Evolutionary conservation across 2,113 vertebrate genomes (phyloP).

Genomic region (Rhinopomastus cyanomelas): DNA sequence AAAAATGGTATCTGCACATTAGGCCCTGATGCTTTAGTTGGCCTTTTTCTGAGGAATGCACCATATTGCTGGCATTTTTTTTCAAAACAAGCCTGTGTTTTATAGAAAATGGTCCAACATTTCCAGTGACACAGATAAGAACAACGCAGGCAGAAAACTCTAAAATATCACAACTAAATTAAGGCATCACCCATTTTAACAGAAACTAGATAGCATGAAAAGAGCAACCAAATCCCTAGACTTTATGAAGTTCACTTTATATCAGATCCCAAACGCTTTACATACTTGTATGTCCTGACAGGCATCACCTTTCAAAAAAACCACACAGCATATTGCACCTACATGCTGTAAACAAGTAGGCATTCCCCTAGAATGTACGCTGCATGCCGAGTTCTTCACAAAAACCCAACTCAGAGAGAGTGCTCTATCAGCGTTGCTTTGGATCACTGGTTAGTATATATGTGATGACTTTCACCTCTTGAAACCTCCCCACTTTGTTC

Average conservation of each 20-base stretch:
- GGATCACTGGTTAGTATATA: background rate
- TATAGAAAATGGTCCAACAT: background rate
- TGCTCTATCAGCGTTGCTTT: background rate
- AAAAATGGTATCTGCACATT: background rate
- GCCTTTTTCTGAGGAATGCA: background rate
- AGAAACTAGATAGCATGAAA: background rate
- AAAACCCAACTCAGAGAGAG: background rate
- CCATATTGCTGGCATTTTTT: background rate
- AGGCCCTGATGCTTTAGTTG: background rate
- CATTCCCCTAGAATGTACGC: background rate
- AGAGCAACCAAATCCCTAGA: background rate
- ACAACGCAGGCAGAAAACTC: background rate
- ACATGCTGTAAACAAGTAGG: background rate
- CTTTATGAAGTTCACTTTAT: background rate
- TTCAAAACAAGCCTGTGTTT: background rate
- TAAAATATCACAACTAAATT: background rate
- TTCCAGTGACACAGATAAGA: background rate
- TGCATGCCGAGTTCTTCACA: background rate
- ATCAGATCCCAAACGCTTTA: background rate
- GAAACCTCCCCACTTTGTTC: slow-evolving; percentile 24
- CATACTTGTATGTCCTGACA: background rate
- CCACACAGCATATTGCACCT: background rate
- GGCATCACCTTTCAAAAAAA: background rate
- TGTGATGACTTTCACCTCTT: slow-evolving; percentile 8
- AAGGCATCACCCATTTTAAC: background rate